A percentile compares a stretch with the other conserved stretches of the same genome.
phyloP scores from a whole-genome alignment of 2,113 vertebrate species.

The Psephotus haematonotus region DNA sequence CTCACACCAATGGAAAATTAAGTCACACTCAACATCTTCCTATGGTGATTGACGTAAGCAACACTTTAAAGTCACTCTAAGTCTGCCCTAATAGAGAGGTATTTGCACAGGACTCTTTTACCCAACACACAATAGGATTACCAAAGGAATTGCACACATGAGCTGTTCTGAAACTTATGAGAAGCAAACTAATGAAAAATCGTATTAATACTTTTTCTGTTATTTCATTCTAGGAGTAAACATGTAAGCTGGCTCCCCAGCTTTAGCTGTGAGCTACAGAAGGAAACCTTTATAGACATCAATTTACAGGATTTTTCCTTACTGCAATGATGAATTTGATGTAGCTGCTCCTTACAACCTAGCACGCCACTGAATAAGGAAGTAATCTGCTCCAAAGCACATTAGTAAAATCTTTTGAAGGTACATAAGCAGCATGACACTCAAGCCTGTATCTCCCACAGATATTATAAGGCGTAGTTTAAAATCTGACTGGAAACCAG shows the following conservation, averaged over 20 bases:
- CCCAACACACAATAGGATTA: neutral
- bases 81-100: neutral
- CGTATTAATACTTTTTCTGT: neutral
- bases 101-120: neutral
- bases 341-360: neutral
- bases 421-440: neutral
- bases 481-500: conserved; percentile 5
- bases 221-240: neutral
- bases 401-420: conserved; percentile 15
- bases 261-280: neutral
- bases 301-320: neutral
- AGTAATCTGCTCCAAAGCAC: neutral
- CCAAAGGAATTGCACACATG: neutral
- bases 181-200: neutral
- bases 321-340: neutral
- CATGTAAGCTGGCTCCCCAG: neutral
- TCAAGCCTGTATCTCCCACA: neutral
- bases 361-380: neutral
- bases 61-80: neutral
- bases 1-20: neutral
- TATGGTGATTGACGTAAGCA: neutral
- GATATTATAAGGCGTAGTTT: neutral
- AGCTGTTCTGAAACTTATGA: neutral
- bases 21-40: neutral
- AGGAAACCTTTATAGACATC: neutral